Conservation (phyloP, 30 jellyfish, hydroid and myxozoan genomes). For the Pelagia noctiluca region DNA sequence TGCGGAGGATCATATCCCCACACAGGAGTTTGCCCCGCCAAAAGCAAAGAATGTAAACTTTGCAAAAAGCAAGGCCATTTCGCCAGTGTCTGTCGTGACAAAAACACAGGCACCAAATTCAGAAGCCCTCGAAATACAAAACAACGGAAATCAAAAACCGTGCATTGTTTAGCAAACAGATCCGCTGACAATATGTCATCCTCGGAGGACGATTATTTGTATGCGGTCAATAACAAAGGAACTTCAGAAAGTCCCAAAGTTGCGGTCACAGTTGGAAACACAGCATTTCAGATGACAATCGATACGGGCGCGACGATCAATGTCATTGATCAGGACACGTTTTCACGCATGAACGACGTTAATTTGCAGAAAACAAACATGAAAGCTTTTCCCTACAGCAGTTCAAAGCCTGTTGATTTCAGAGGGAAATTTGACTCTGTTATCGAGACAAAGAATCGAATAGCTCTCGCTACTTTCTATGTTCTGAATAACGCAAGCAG, state of each 20-base stretch:
- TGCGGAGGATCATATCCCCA: no score
- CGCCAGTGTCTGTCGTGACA: no score
- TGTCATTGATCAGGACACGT: conserved; percentile 22
- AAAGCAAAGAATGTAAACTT: no score
- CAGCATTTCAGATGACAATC: neutral
- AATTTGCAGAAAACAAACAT: conserved; percentile 23
- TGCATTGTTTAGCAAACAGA: neutral
- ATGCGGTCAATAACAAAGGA: neutral
- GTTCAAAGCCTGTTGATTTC: no score
- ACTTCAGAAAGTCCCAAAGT: neutral
- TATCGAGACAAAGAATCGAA: no score
- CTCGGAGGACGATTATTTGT: conserved; percentile 28
- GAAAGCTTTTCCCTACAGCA: conserved; percentile 15
- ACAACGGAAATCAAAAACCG: conserved; percentile 9
- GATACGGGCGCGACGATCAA: no score
- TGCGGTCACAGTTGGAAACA: neutral
- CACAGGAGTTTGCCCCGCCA: no score
- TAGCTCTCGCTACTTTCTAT: no score
- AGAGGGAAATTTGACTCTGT: no score
- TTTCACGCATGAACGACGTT: conserved; percentile 6
- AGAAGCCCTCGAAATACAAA: no score
- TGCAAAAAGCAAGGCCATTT: no score
- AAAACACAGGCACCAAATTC: conserved; percentile 17
- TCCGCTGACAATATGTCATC: conserved; percentile 16
- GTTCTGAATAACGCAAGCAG: no score